phyloP scores from a whole-genome alignment of 2,113 vertebrate genomes.

The Microtus montanus region DNA sequence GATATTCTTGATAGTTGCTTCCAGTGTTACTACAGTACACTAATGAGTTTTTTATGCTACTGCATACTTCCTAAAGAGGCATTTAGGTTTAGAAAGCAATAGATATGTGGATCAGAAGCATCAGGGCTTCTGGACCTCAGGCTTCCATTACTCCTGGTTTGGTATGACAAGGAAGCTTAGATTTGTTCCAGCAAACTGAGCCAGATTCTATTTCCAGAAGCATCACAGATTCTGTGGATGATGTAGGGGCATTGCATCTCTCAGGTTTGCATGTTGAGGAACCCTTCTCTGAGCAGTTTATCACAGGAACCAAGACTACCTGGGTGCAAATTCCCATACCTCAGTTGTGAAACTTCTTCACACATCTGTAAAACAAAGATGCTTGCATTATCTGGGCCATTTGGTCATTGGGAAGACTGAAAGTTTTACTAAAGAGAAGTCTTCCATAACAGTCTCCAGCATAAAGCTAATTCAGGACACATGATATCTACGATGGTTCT shows the following conservation, averaged over 20 bases:
- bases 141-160: conserved; percentile 35
- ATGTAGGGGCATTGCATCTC: not conserved
- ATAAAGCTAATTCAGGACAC: not conserved
- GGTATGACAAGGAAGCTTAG: not conserved
- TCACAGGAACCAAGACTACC: not conserved
- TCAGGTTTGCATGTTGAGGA: not conserved
- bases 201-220: not conserved
- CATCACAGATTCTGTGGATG: not conserved
- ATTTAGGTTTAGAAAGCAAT: not conserved
- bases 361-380: not conserved
- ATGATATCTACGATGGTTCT: not conserved
- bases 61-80: conserved; percentile 35
- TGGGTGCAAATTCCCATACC: not conserved
- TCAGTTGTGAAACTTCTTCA: not conserved
- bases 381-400: not conserved
- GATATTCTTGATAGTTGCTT: not conserved
- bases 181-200: not conserved
- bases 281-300: not conserved
- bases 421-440: not conserved
- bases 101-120: not conserved
- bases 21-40: not conserved
- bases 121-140: not conserved
- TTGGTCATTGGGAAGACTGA: not conserved
- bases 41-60: not conserved
- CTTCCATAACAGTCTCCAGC: not conserved